Conservation (phyloP, 2,113 vertebrate genomes). For the Caretta caretta region DNA sequence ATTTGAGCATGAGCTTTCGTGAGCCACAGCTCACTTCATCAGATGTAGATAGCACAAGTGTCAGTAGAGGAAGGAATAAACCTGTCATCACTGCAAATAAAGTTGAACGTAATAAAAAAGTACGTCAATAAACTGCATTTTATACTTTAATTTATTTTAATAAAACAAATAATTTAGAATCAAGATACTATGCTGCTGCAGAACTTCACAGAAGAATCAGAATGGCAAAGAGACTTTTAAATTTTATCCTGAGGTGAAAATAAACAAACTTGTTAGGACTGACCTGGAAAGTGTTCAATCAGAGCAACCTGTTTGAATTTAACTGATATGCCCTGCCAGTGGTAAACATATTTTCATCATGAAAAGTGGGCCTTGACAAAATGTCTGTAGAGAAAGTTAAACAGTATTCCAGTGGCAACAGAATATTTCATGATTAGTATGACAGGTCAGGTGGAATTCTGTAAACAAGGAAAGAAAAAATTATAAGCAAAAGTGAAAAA, state of each 20-base stretch:
- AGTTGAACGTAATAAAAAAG: slow-evolving; percentile 11
- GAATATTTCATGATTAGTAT: background rate
- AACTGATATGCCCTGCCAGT: background rate
- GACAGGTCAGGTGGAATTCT: background rate
- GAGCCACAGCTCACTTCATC: too few species aligned
- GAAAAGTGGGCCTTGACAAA: background rate
- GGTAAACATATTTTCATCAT: background rate
- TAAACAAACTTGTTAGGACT: background rate
- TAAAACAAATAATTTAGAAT: slow-evolving; percentile 47
- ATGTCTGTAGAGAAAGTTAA: background rate
- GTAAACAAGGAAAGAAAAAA: background rate
- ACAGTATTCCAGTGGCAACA: background rate
- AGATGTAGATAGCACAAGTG: background rate
- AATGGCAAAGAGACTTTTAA: background rate
- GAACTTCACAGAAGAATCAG: background rate
- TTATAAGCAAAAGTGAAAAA: background rate
- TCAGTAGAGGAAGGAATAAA: slow-evolving; percentile 17
- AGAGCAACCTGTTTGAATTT: background rate
- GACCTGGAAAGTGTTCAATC: background rate
- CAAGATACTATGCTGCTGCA: background rate
- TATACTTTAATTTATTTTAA: slow-evolving; percentile 61
- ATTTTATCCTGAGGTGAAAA: background rate
- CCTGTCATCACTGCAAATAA: slow-evolving; percentile 7
- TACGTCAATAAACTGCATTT: slow-evolving; percentile 20
- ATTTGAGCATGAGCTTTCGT: too few species aligned